Conservation (phyloP, 2,797 vertebrate genomes). For the Protonibea diacanthus region DNA sequence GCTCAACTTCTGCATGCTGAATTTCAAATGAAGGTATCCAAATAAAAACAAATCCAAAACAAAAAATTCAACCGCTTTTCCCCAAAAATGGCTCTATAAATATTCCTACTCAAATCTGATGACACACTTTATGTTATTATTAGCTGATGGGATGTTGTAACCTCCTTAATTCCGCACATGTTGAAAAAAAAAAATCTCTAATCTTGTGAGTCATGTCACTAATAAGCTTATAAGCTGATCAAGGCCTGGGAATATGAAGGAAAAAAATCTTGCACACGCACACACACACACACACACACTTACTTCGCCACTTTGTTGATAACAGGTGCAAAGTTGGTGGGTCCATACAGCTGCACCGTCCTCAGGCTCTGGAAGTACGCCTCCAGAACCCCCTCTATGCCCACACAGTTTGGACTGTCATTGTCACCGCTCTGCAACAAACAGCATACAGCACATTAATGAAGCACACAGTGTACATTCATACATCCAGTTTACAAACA, state of each 20-base stretch:
- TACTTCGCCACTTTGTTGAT: conserved; percentile 98
- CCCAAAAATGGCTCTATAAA: not conserved
- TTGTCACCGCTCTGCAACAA: conserved; percentile 88
- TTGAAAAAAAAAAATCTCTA: conserved; percentile 35
- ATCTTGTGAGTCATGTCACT: conserved; percentile 42
- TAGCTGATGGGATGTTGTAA: conserved; percentile 22
- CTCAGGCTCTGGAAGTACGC: conserved; percentile 96
- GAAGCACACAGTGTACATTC: not conserved
- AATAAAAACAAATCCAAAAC: not conserved
- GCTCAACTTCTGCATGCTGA: not conserved
- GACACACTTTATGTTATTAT: conserved; percentile 11
- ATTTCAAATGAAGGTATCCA: not conserved
- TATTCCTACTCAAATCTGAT: not conserved
- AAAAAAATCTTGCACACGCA: not conserved
- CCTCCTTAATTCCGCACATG: conserved; percentile 16
- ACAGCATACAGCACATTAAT: conserved; percentile 9
- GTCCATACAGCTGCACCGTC: conserved; percentile 96
- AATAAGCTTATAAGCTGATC: conserved; percentile 7
- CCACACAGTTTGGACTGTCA: conserved; percentile 94
- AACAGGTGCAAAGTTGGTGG: conserved; percentile 96
- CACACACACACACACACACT: conserved; percentile 55
- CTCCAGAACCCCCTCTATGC: conserved; percentile 96
- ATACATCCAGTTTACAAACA: not conserved
- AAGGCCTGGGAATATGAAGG: not conserved
- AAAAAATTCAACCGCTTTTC: not conserved